Evolutionary conservation across 2,113 vertebrate genomes (phyloP), one percentile per base, ranked within the genome.

Genomic region (Eretmodus cyanostictus): DNA sequence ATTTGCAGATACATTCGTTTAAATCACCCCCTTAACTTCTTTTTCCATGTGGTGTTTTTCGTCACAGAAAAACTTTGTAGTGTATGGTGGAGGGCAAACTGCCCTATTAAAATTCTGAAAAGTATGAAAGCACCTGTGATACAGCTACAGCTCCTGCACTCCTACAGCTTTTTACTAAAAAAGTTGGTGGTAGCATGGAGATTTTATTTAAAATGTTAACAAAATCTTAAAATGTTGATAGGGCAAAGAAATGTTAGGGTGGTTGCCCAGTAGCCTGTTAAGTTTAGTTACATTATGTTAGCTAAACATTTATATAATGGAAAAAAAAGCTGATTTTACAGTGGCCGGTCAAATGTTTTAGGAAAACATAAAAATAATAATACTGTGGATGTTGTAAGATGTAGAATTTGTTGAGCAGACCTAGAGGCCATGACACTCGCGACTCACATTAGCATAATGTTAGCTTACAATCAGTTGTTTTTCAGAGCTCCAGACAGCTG

Each of bases 21-120:
- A 73, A 73, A 73, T 45, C 13, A 73, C 14, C 68, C 8, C 38
- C 22, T 10, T 27, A 73, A 45, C 13, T 45, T 68, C 19, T 66
- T 66, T 66, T 66, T 66, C 10, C 2, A 36, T 38, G 10, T 38
- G 61, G 17, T 38, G 61, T n/a, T 66, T 66, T 36, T 66, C 0
- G 3, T 38, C 31, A 38, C 6, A 1, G 61, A 38, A 0, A 5
- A 38, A 66, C 17, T 0, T 36, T 66, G 61, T 12, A n/a, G 17
- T 38, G 31, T 66, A 5, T n/a, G 34, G 2, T 12, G 3, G 3
- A 12, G 61, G 61, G 61, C 17, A 66, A n/a, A 66, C 17, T 66
- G 17, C 61, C 31, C 31, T n/a, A 66, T 38, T n/a, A 36, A 66
- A 66, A 38, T 13, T 66, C 61, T 66, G 17, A 66, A 66, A 38